phyloP scores from a whole-genome alignment of 2,797 vertebrate species.

The Falco rusticolus region DNA sequence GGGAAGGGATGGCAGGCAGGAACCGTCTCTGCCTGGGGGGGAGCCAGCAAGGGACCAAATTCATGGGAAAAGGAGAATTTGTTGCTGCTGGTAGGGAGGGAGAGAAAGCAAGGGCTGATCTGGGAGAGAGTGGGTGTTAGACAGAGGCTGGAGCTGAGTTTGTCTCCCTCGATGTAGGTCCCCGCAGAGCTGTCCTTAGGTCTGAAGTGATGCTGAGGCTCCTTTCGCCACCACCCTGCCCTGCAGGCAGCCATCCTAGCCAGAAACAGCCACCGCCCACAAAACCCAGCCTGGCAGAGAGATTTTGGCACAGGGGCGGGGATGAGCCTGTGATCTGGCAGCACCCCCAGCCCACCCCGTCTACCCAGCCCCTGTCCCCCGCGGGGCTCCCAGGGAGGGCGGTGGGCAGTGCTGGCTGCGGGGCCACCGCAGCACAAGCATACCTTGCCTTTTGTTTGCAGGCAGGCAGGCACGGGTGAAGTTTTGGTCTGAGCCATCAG shows the following conservation, averaged over 20 bases:
- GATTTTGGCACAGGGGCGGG: not conserved
- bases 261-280: not conserved
- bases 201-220: not conserved
- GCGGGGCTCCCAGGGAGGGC: not conserved
- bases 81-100: not conserved
- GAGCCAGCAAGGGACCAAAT: not conserved
- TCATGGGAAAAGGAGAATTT: not conserved
- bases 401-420: not conserved
- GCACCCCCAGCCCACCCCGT: not conserved
- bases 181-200: not conserved
- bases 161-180: rapidly evolving
- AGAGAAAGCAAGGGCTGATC: not conserved
- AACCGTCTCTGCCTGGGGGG: not conserved
- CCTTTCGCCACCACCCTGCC: not conserved
- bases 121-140: not conserved
- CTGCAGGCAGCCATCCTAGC: not conserved
- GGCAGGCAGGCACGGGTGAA: not conserved
- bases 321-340: not conserved
- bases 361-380: not conserved
- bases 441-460: constrained; percentile 2
- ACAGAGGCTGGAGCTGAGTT: not conserved
- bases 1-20: not conserved
- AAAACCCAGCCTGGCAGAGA: not conserved
- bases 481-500: not conserved
- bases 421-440: not conserved